phyloP scores from a whole-genome alignment of 2,888 invertebrate species.

The Lasioglossum pauxillum region DNA sequence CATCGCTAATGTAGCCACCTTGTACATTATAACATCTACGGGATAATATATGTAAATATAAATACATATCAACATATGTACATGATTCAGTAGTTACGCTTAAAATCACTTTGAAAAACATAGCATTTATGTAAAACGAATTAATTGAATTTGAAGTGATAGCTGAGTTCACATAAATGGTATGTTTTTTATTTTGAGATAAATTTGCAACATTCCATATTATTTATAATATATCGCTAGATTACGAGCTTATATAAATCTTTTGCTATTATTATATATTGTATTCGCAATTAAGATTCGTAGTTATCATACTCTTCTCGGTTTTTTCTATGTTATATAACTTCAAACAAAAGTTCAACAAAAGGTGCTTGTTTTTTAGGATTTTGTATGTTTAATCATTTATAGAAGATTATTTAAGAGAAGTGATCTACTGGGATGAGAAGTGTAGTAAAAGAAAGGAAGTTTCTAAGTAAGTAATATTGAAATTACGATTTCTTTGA shows the following conservation, averaged over 20 bases:
- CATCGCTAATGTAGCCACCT: slow-evolving; percentile 53
- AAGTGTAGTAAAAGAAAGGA: slow-evolving; percentile 1
- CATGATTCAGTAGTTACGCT: slow-evolving; percentile 38
- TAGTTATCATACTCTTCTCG: background rate
- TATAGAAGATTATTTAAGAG: slow-evolving; percentile 8
- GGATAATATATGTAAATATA: slow-evolving; percentile 63
- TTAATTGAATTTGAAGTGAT: slow-evolving; percentile 17
- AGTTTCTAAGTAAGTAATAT: slow-evolving; percentile 14
- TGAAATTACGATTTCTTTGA: background rate
- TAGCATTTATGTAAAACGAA: slow-evolving; percentile 31
- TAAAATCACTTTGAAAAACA: slow-evolving; percentile 36
- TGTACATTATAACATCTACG: slow-evolving; percentile 60
- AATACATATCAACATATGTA: slow-evolving; percentile 22
- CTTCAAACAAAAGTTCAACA: background rate
- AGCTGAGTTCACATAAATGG: background rate
- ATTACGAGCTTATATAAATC: background rate
- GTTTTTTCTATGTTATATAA: background rate
- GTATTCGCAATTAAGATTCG: slow-evolving; percentile 3
- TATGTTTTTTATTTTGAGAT: background rate
- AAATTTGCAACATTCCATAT: slow-evolving; percentile 2
- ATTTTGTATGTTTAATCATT: background rate
- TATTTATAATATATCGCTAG: background rate
- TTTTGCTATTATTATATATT: slow-evolving; percentile 8
- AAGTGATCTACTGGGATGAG: background rate
- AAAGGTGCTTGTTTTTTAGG: slow-evolving; percentile 1